phyloP scores from a whole-genome alignment of 1,140 invertebrate species.

The Archegozetes longisetosus region DNA sequence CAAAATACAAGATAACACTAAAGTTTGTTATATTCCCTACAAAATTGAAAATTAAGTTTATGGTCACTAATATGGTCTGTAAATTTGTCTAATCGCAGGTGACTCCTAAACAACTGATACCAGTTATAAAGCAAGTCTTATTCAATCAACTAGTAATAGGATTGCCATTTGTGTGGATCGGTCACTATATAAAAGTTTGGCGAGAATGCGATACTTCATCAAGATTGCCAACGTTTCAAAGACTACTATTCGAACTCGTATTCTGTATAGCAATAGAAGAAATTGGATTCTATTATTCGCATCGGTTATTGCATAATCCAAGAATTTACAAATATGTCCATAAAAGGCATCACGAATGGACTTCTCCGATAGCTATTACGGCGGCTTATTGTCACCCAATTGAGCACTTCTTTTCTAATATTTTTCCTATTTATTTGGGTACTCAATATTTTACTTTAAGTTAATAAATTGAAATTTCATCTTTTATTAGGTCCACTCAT shows the following conservation, averaged over 20 bases:
- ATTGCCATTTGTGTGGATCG: conserved; percentile 46
- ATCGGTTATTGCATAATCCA: conserved; percentile 54
- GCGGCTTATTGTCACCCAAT: conserved; percentile 71
- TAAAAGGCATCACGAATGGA: conserved; percentile 71
- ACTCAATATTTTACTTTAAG: too few species aligned
- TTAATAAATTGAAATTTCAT: too few species aligned
- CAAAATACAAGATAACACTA: conserved; percentile 47
- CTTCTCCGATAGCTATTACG: conserved; percentile 57
- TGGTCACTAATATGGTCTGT: not conserved
- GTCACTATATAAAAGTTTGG: conserved; percentile 42
- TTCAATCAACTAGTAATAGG: conserved; percentile 51
- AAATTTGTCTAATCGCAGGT: conserved; percentile 20
- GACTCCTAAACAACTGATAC: conserved; percentile 24
- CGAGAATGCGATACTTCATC: conserved; percentile 48
- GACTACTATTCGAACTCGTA: conserved; percentile 10
- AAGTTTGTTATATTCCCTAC: not conserved
- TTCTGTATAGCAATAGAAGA: conserved; percentile 52
- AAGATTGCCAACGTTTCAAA: not conserved
- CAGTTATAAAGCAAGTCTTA: conserved; percentile 50
- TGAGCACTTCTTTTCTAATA: conserved; percentile 64
- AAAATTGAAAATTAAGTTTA: not conserved
- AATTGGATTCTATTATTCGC: conserved; percentile 68
- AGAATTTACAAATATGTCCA: conserved; percentile 62
- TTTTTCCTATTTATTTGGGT: conserved; percentile 54
- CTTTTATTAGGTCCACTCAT: conserved; percentile 51